Evolutionary conservation across 2,113 vertebrate genomes (phyloP), one percentile per base, ranked within the genome.

Genomic region (Thamnaconus septentrionalis): DNA sequence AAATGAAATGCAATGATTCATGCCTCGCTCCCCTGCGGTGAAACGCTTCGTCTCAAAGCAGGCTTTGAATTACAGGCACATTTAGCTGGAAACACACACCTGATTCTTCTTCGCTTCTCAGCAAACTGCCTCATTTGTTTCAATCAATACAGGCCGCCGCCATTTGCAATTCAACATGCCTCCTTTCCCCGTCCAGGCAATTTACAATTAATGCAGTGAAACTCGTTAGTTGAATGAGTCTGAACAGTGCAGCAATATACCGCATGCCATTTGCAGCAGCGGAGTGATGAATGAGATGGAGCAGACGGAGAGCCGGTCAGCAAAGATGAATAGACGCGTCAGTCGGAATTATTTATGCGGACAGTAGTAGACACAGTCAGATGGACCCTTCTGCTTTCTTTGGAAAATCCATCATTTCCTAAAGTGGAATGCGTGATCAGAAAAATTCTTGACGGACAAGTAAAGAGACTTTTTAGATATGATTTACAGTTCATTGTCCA

Each of bases 201-300:
- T 79, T 48, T 48, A 66, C 49, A 66, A 54, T 56, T 57, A 79
- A 70, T 73, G 41, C 3, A 8, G 47, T 8, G 48, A 61, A 68
- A 74, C 48, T 4, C 31, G 18, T 31, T 31, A 31, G 18, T 31
- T 31, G 18, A 31, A 31, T 31, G 55, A 41, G 12, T 31, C 12
- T 8, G 3, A 52, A 68, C 57, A 56, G 3, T 31, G 18, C 41
- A 39, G 11, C 1, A 61, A 69, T 50, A 44, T 53, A 52, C 43
- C 4, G 0, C 56, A 9, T 61, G 2, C 42, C 6, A 31, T 1
- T 64, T 7, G 10, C 6, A 73, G 3, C 69, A 69, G 2, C 65
- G 44, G 10, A 49, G 3, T 50, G 6, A 61, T 6, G 51, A 0
- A 56, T 51, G 50, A 52, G 62, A 66, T 4, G 12, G 5, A 18